Evolutionary conservation across 2,797 vertebrate genomes (phyloP).

Genomic region (Periparus ater): DNA sequence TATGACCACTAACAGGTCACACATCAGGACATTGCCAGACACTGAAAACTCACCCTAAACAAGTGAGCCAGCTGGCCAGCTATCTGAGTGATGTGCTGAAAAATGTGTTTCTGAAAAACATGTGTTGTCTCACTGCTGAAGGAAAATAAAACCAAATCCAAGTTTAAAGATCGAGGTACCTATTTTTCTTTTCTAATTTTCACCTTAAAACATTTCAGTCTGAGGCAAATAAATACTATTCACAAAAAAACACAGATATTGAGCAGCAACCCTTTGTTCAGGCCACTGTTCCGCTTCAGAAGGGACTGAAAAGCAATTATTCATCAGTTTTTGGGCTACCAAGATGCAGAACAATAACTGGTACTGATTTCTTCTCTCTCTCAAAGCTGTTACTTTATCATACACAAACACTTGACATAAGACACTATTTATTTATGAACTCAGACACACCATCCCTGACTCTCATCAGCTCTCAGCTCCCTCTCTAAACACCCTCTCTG

Average conservation of each 20-base stretch:
- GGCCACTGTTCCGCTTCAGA: not conserved
- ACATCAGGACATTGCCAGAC: not conserved
- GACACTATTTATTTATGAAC: not conserved
- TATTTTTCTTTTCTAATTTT: not conserved
- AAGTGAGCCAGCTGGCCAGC: not conserved
- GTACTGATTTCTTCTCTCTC: not conserved
- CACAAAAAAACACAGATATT: not conserved
- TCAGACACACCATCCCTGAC: not conserved
- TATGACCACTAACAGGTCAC: not conserved
- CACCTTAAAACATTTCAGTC: not conserved
- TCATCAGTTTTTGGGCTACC: not conserved
- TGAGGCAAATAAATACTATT: not conserved
- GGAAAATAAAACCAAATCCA: not conserved
- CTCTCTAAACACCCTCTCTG: not conserved
- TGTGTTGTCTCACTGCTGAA: not conserved
- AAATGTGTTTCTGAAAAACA: slow-evolving; percentile 26
- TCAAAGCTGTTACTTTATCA: not conserved
- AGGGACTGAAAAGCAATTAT: not conserved
- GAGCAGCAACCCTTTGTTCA: not conserved
- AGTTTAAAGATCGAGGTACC: not conserved
- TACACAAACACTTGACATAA: not conserved
- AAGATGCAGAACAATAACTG: not conserved
- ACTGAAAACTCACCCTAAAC: not conserved
- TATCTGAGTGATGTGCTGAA: not conserved
- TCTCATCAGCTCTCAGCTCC: not conserved